Base-by-base conservation (phyloP, 2,113 vertebrate genomes). In the Buteo buteo region DNA sequence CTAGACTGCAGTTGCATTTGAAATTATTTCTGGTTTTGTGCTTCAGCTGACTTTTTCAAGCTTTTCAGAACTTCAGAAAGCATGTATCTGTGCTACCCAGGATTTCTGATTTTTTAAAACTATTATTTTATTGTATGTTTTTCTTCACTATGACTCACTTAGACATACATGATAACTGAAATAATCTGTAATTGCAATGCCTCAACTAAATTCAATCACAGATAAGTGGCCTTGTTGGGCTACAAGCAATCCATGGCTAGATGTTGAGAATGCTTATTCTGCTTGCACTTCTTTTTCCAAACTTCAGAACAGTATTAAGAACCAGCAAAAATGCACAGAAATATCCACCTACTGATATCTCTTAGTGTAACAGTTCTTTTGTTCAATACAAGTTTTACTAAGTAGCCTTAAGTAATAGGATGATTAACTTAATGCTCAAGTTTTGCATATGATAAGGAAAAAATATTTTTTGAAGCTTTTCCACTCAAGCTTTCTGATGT, bases 341-440 rank as follows among this genome's bases (percentile, higher is more conserved):
- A 55, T 73, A 57, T 6, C 47, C 7, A 10, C 28, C 13, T 66
- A 26, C 32, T 38, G 19, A 5, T 55, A 34, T 61, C 38, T 47
- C 29, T 88, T 90, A 74, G 59, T 90, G 40, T 95, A 82, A 81
- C 58, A 70, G 40, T 59, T 69, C 64, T 92, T 77, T 40, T 66
- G 28, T 36, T 73, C 34, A 36, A 19, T 61, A 42, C 10, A 52
- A 45, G 4, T 32, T 40, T 45, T 61, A 50, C 13, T 59, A 40
- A 31, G 45, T 65, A 38, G 6, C 26, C 8, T 50, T 28, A 29
- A 65, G 25, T 65, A 59, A 21, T n/a, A 38, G 7, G 58, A 22
- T n/a, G 29, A 45, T 52, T 49, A 49, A 38, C 16, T 64, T 58
- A 20, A 10, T 2, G 1, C 22, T 52, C 16, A 45, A 59, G 38